A percentile compares a stretch with the other conserved stretches of the same genome.
Evolutionary conservation across 2,797 vertebrate species (phyloP).

Genomic region (Acropternis orthonyx): DNA sequence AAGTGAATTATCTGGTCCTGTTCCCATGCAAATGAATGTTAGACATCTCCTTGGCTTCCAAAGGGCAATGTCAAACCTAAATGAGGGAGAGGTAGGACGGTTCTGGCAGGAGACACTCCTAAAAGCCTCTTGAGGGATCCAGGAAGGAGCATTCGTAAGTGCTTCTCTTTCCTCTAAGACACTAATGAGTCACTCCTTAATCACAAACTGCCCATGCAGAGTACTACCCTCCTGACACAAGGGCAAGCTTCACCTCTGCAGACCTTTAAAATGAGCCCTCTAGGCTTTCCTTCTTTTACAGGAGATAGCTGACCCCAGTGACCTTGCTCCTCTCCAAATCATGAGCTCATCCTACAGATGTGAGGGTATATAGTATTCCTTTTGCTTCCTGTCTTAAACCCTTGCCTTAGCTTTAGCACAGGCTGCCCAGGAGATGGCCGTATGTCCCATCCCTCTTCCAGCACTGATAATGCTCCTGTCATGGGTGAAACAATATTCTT

Average conservation of each 20-base stretch:
- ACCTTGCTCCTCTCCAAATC: not conserved
- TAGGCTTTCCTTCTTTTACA: not conserved
- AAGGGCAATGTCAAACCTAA: slow-evolving; percentile 30
- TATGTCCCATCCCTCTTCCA: not conserved
- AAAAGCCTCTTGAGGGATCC: slow-evolving; percentile 37
- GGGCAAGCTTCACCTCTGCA: slow-evolving; percentile 19
- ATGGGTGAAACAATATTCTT: accelerated
- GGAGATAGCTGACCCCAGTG: not conserved
- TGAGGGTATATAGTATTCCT: not conserved
- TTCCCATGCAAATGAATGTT: slow-evolving; percentile 14
- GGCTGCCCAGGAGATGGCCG: not conserved
- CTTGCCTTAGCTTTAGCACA: not conserved
- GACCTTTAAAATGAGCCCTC: slow-evolving; percentile 32
- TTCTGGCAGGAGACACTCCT: slow-evolving; percentile 13
- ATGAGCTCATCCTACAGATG: not conserved
- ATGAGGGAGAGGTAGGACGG: not conserved
- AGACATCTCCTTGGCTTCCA: slow-evolving; percentile 33
- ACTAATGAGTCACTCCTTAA: slow-evolving; percentile 41
- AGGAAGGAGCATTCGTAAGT: slow-evolving; percentile 28
- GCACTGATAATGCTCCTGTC: not conserved
- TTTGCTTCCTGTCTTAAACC: not conserved
- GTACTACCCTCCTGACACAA: not conserved
- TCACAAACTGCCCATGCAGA: slow-evolving; percentile 12
- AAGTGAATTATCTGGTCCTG: not conserved
- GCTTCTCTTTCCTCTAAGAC: slow-evolving; percentile 25